Base-by-base conservation (phyloP, 1,140 invertebrate species). In the Drosophila saltans region DNA sequence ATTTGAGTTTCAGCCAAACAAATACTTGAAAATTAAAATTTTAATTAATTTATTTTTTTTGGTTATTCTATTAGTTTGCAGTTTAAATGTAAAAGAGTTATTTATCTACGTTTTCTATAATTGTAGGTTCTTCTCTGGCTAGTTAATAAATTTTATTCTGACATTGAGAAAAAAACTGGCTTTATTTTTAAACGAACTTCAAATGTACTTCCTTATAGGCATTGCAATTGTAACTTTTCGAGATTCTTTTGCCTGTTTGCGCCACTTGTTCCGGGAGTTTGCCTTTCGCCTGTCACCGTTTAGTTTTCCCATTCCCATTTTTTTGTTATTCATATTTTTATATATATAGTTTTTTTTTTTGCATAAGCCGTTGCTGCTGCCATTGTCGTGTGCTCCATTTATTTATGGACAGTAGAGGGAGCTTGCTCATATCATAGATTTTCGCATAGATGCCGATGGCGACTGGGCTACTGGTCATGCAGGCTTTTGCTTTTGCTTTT, bases 391-490 rank as follows among this genome's bases (percentile, higher is more conserved):
- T 88, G 82, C 82, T 86, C 82, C 82, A 86, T 86, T 86, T 86
- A 86, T 86, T 52, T 86, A 86, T 86, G 83, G 72, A 72, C 76
- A 41, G 41, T 66, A 75, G 26, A 56, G 55, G 39, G 57, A 71
- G 65, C 72, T 60, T 59, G 66, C 64, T 71, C 71, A 70, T 72
- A 71, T 69, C 84, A 86, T 86, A 86, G 83, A 88, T 86, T 88
- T 88, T 59, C 82, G 62, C 63, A 66, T 69, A 78, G 61, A 72
- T 82, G 45, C 57, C 55, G 74, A 65, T 45, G 48, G 66, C 72
- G 83, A 72, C 83, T 82, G 60, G 43, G 82, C 82, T 86, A 88
- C 82, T 83, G 82, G 80, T 88, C 67, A 82, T 77, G 66, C 76
- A 82, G 45, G 45, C 21, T 52, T 52, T 52, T 52, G 75, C 71